phyloP scores from a whole-genome alignment of 2,797 vertebrate species.

The Danionella dracula region DNA sequence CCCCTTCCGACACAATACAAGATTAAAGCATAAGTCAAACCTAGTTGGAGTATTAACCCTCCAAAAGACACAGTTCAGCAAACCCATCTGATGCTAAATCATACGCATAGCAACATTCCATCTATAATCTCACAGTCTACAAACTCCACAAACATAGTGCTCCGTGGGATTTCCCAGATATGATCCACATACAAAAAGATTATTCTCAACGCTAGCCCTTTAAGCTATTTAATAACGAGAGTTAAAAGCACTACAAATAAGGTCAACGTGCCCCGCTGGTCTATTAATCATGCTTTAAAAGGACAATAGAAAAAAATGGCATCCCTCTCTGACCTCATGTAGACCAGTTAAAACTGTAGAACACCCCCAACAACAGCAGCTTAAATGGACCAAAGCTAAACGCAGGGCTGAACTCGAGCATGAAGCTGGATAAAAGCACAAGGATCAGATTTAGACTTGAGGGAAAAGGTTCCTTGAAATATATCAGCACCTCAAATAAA shows the following conservation, averaged over 20 bases:
- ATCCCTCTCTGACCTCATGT: neutral
- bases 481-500: too few species aligned
- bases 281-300: slow-evolving; percentile 11
- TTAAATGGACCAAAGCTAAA: neutral
- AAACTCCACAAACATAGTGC: neutral
- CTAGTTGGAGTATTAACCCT: neutral
- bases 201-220: neutral
- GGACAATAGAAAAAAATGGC: slow-evolving; percentile 3
- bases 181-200: neutral
- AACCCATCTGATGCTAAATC: neutral
- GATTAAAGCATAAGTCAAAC: slow-evolving; percentile 9
- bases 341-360: neutral
- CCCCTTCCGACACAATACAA: neutral
- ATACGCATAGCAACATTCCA: neutral
- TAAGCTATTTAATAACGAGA: neutral
- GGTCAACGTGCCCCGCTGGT: neutral
- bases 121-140: neutral
- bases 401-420: neutral
- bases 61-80: neutral
- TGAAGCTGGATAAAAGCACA: neutral
- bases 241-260: slow-evolving; percentile 6
- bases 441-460: neutral
- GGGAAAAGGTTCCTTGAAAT: neutral
- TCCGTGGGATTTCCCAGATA: neutral
- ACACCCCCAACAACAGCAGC: slow-evolving; percentile 1